phyloP scores from a whole-genome alignment of 2,797 vertebrate genomes.

The Remorina albescens region DNA sequence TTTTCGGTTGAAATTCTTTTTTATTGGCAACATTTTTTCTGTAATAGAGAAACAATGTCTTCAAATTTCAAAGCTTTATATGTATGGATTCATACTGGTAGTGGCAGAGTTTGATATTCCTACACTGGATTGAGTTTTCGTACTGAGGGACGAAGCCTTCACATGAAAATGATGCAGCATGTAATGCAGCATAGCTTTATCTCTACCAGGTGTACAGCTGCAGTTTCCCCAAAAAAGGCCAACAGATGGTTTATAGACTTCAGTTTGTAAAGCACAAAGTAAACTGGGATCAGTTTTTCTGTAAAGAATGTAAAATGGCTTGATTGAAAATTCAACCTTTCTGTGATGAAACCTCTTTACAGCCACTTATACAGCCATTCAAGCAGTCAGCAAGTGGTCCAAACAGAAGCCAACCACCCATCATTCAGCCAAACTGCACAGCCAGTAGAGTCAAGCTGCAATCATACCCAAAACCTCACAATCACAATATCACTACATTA shows the following conservation, averaged over 20 bases:
- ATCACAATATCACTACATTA: constrained; percentile 16
- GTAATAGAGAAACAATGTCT: not conserved
- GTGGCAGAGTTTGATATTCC: not conserved
- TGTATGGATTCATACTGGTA: too few species aligned
- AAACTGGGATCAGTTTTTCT: not conserved
- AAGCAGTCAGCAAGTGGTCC: constrained; percentile 4
- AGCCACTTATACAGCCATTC: not conserved
- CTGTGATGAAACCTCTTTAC: not conserved
- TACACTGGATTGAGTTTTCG: not conserved
- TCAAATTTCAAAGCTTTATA: not conserved
- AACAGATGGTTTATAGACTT: not conserved
- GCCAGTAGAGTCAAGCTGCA: constrained; percentile 4
- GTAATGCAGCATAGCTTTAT: not conserved
- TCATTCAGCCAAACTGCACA: constrained; percentile 7
- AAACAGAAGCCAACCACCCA: constrained; percentile 4
- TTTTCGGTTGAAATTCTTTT: too few species aligned
- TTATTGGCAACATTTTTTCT: not conserved
- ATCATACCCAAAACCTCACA: constrained; percentile 1
- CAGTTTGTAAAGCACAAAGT: not conserved
- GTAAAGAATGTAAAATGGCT: not conserved
- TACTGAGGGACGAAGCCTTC: not conserved
- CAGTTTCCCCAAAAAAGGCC: not conserved
- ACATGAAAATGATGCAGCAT: not conserved
- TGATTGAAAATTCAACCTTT: not conserved
- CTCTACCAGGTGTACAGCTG: not conserved